A percentile compares a stretch with the other conserved stretches of the same genome.
phyloP scores from a whole-genome alignment of 2,888 invertebrate species.

The Drosophila emarginata region DNA sequence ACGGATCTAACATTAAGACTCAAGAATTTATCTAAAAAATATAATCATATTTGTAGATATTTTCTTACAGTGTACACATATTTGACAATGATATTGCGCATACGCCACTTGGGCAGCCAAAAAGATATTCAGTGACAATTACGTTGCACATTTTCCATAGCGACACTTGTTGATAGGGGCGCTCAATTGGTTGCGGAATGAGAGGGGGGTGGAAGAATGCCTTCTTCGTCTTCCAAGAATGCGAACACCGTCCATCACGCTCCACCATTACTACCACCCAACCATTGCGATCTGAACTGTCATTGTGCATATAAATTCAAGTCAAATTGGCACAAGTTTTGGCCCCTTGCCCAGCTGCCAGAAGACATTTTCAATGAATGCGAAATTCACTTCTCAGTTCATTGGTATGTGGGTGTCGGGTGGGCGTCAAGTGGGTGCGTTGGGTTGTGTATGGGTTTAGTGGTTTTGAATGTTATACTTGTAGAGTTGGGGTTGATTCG shows the following conservation, averaged over 20 bases:
- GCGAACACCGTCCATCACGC: background rate
- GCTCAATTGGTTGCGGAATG: background rate
- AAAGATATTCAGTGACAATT: slow-evolving; percentile 47
- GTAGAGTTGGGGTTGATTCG: background rate
- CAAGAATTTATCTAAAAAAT: no score
- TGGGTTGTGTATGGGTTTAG: background rate
- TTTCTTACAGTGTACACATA: slow-evolving; percentile 7
- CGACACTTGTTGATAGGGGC: slow-evolving; percentile 40
- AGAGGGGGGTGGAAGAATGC: background rate
- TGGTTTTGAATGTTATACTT: slow-evolving; percentile 4
- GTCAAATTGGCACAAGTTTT: slow-evolving; percentile 55
- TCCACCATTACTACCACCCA: background rate
- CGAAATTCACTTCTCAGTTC: slow-evolving; percentile 35
- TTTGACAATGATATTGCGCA: slow-evolving; percentile 52
- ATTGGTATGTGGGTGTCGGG: background rate
- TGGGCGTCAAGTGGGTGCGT: no score
- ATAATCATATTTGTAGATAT: no score
- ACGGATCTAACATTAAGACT: no score
- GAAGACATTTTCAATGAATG: slow-evolving; percentile 65
- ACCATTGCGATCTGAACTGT: slow-evolving; percentile 33
- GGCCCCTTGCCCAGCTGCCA: slow-evolving; percentile 33
- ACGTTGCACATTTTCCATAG: slow-evolving; percentile 40
- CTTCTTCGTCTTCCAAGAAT: background rate
- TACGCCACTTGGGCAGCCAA: slow-evolving; percentile 50
- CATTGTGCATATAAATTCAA: slow-evolving; percentile 51